These are phyloP conservation scores for Umimayanthus chanpuru DNA, from an alignment of 92 coral and sea anemone species.

Conservation along the genomic window DNA sequence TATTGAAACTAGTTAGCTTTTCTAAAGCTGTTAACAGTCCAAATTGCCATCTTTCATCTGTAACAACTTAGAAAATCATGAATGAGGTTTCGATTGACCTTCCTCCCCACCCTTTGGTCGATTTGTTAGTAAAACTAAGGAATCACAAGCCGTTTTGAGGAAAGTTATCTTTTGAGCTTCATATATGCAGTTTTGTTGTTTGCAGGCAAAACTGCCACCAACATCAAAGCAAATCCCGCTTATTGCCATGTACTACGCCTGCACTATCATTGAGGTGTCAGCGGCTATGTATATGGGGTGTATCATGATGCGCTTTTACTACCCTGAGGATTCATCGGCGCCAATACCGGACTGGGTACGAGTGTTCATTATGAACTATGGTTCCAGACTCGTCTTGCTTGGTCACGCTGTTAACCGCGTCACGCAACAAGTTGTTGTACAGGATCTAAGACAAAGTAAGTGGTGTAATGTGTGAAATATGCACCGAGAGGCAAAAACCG, in stretches of 20 bases:
- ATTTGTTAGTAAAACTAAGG: too few species aligned
- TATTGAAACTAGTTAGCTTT: too few species aligned
- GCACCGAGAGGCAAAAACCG: too few species aligned
- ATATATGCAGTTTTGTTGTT: not conserved
- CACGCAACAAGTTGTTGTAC: conserved; percentile 74
- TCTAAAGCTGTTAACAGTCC: too few species aligned
- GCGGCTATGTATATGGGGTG: conserved; percentile 94
- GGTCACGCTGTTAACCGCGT: conserved; percentile 75
- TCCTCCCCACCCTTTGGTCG: too few species aligned
- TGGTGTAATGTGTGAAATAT: not conserved
- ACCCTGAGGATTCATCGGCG: conserved; percentile 79
- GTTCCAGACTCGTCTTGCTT: conserved; percentile 81
- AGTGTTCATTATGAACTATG: conserved; percentile 66
- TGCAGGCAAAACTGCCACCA: conserved; percentile 87
- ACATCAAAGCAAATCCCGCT: conserved; percentile 88
- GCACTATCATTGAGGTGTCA: conserved; percentile 91
- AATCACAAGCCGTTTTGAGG: too few species aligned
- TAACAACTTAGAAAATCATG: too few species aligned
- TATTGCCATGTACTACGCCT: conserved; percentile 90
- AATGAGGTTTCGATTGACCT: too few species aligned
- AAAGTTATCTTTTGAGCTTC: not conserved
- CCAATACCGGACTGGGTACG: conserved; percentile 85
- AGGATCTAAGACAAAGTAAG: conserved; percentile 79
- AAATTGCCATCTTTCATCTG: too few species aligned
- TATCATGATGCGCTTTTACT: conserved; percentile 84